Evolutionary conservation across 92 coral and sea anemone species (phyloP).

Genomic region (Zoanthus sociatus): DNA sequence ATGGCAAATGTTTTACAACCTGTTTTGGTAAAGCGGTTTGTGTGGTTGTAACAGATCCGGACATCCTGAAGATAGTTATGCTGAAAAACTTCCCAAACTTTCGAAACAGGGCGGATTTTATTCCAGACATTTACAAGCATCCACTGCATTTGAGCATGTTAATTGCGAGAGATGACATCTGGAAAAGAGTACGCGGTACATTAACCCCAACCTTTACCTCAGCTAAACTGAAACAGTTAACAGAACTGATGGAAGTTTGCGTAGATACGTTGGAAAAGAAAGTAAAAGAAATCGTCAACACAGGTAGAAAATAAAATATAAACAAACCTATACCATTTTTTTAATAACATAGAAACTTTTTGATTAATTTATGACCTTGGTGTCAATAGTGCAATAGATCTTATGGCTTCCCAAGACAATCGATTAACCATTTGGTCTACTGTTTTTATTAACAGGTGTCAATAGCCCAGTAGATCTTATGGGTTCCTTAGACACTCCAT

Average conservation of each 20-base stretch:
- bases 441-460: too few species aligned
- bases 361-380: neutral
- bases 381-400: too few species aligned
- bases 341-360: neutral
- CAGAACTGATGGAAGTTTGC: constrained; percentile 15
- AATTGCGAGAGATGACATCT: constrained; percentile 17
- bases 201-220: constrained; percentile 16
- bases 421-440: too few species aligned
- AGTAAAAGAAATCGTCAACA: constrained; percentile 12
- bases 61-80: constrained; percentile 3
- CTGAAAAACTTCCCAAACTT: neutral
- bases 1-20: too few species aligned
- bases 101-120: neutral
- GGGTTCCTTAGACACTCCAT: too few species aligned
- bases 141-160: neutral
- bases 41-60: neutral
- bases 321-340: neutral
- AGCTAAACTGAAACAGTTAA: neutral
- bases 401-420: too few species aligned
- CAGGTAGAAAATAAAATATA: constrained; percentile 2
- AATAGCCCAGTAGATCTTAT: too few species aligned
- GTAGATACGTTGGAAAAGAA: constrained; percentile 23
- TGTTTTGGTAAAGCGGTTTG: neutral
- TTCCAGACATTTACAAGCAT: neutral
- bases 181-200: constrained; percentile 22